Conservation (phyloP, 2,797 vertebrate genomes). For the Tokudaia tokunoshimensis region DNA sequence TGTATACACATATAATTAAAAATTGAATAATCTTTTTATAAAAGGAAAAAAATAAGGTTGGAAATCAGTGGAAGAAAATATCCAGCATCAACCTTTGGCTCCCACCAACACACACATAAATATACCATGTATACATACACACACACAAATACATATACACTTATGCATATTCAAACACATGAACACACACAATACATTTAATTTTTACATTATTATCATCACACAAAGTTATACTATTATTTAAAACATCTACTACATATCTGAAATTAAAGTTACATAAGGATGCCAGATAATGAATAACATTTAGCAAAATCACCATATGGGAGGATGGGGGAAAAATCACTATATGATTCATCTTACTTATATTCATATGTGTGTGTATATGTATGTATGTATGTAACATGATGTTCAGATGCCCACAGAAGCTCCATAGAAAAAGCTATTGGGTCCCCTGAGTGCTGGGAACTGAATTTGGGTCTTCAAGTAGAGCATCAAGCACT, state of each 20-base stretch:
- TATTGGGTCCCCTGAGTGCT: background rate
- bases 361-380: background rate
- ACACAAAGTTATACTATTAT: slow-evolving; percentile 30
- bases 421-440: background rate
- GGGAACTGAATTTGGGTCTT: no score
- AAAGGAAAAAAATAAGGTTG: background rate
- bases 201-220: background rate
- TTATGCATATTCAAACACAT: background rate
- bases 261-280: slow-evolving; percentile 13
- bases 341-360: background rate
- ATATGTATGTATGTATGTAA: background rate
- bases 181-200: background rate
- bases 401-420: background rate
- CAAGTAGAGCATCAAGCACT: background rate
- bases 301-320: background rate
- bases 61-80: background rate
- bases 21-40: background rate
- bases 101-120: background rate
- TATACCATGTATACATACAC: background rate
- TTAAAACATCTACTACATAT: background rate
- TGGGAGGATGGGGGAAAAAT: background rate
- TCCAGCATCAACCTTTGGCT: background rate
- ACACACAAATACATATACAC: background rate
- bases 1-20: background rate
- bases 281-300: slow-evolving; percentile 17